Evolutionary conservation across 2,888 invertebrate species (phyloP).

Genomic region (Drosophila colorata): DNA sequence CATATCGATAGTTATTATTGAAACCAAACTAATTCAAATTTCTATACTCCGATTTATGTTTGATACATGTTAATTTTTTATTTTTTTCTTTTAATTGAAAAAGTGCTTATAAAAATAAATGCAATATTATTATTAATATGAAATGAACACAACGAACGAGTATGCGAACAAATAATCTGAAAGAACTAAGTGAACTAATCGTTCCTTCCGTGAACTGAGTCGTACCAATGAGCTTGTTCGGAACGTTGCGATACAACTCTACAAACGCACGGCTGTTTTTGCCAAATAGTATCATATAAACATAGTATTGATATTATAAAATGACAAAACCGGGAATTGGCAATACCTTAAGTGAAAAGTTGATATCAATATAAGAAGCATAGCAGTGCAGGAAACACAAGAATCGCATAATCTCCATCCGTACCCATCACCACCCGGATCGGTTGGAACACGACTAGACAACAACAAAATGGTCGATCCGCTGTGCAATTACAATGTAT

Average conservation of each 20-base stretch:
- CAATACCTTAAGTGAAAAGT: conserved; percentile 34
- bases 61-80: background rate
- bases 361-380: conserved; percentile 14
- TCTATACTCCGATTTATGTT: background rate
- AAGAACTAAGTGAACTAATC: conserved; percentile 9
- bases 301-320: conserved; percentile 32
- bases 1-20: conserved; percentile 26
- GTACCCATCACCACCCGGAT: conserved; percentile 9
- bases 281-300: conserved; percentile 43
- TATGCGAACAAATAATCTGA: background rate
- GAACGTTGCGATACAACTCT: conserved; percentile 15
- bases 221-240: conserved; percentile 15
- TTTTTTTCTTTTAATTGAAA: no score
- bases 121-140: no score
- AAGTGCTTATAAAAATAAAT: background rate
- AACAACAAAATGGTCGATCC: conserved; percentile 86
- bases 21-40: background rate
- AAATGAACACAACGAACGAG: background rate
- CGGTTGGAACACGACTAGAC: conserved; percentile 24
- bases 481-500: conserved; percentile 91
- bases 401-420: conserved; percentile 4
- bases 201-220: background rate
- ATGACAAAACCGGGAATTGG: conserved; percentile 42
- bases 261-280: conserved; percentile 40
- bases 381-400: background rate